Conservation (phyloP, 2,888 invertebrate species). For the Actias luna region DNA sequence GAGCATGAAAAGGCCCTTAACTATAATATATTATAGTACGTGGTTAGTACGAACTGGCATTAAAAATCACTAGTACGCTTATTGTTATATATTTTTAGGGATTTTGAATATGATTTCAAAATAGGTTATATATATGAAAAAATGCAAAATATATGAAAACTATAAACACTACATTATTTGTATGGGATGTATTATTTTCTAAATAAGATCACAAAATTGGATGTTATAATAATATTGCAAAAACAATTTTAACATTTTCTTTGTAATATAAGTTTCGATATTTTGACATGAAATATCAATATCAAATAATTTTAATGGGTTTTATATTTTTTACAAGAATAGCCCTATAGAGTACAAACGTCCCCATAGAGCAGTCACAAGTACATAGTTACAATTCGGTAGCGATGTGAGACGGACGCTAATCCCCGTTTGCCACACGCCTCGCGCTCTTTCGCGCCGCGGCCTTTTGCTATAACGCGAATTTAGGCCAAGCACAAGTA, state of each 20-base stretch:
- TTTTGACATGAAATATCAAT: background rate
- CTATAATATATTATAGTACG: too few relatives aligned
- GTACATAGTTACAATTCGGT: constrained; percentile 74
- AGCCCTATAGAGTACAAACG: constrained; percentile 48
- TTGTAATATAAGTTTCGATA: background rate
- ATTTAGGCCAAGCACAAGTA: constrained; percentile 68
- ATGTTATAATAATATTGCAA: background rate
- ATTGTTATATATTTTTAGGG: too few relatives aligned
- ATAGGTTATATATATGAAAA: background rate
- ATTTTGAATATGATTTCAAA: too few relatives aligned
- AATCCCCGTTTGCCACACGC: constrained; percentile 48
- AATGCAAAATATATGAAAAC: background rate
- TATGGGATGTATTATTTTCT: background rate
- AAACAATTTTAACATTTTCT: too few relatives aligned
- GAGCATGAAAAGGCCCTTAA: too few relatives aligned
- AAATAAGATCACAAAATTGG: background rate
- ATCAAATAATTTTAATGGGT: background rate
- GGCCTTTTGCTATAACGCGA: constrained; percentile 58
- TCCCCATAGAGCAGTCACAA: constrained; percentile 59
- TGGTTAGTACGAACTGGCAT: too few relatives aligned
- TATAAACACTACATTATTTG: background rate
- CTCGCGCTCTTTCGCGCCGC: constrained; percentile 68
- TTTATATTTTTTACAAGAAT: constrained; percentile 33
- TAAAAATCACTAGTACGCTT: too few relatives aligned
- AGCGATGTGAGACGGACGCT: constrained; percentile 79